Evolutionary conservation across 2,888 invertebrate genomes (phyloP).

Genomic region (Ochropacha duplaris): DNA sequence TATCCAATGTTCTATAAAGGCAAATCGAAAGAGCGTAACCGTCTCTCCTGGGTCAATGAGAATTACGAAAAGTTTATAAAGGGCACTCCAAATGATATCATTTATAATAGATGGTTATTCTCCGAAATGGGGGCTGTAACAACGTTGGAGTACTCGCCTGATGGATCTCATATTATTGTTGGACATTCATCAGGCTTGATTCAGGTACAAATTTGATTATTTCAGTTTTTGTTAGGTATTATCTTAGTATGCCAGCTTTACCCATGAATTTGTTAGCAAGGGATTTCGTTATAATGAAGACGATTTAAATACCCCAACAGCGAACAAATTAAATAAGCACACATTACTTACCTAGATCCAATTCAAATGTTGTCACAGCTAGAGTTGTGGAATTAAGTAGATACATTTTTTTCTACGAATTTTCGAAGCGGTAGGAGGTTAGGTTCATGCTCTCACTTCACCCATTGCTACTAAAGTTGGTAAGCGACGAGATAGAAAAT

Average conservation of each 20-base stretch:
- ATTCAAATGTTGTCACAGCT: no score
- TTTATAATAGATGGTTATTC: conserved; percentile 58
- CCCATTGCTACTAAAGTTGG: no score
- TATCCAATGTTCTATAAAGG: conserved; percentile 60
- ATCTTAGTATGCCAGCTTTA: not conserved
- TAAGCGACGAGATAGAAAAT: not conserved
- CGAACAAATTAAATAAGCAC: not conserved
- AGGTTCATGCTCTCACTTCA: not conserved
- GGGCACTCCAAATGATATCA: conserved; percentile 49
- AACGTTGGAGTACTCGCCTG: conserved; percentile 64
- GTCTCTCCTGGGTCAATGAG: conserved; percentile 48
- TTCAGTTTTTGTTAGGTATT: not conserved
- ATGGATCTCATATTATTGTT: conserved; percentile 66
- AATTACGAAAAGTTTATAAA: conserved; percentile 53
- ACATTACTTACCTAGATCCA: no score
- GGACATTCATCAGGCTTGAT: conserved; percentile 77
- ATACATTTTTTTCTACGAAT: no score
- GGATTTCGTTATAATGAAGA: not conserved
- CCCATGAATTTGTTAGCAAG: not conserved
- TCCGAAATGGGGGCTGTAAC: conserved; percentile 62
- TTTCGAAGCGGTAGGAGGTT: no score
- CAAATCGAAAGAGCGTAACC: conserved; percentile 25
- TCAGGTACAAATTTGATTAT: conserved; percentile 56
- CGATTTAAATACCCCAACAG: not conserved
- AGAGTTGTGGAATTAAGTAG: no score